These are phyloP conservation scores for Riparia riparia DNA, from an alignment of 2,113 vertebrate genomes.

Conservation along the genomic window DNA sequence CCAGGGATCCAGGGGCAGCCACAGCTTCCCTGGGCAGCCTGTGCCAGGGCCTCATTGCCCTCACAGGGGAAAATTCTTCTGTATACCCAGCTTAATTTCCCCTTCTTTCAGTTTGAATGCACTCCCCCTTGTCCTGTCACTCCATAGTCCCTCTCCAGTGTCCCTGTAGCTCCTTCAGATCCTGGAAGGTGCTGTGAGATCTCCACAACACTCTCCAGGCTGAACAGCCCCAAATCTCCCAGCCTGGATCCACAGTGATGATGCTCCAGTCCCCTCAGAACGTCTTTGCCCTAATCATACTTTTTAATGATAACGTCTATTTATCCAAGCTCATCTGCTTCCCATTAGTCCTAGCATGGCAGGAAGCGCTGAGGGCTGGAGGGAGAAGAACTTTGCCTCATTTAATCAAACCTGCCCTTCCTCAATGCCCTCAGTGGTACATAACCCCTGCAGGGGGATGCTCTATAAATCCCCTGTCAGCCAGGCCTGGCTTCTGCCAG, in stretches of 20 bases:
- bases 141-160: neutral
- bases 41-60: neutral
- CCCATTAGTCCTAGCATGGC: neutral
- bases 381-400: neutral
- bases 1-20: neutral
- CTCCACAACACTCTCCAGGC: neutral
- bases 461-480: neutral
- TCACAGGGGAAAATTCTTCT: neutral
- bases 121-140: neutral
- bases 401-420: neutral
- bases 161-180: neutral
- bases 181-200: neutral
- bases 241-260: neutral
- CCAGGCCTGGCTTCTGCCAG: neutral
- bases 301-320: neutral
- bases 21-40: neutral
- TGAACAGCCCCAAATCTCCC: neutral
- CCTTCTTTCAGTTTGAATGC: neutral
- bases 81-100: neutral
- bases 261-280: neutral
- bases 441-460: neutral
- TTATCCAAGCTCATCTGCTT: neutral
- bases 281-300: fast-evolving
- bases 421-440: neutral
- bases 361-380: neutral